These are phyloP conservation scores for Coreius guichenoti DNA, from an alignment of 2,797 vertebrate genomes.

Conservation along the genomic window DNA sequence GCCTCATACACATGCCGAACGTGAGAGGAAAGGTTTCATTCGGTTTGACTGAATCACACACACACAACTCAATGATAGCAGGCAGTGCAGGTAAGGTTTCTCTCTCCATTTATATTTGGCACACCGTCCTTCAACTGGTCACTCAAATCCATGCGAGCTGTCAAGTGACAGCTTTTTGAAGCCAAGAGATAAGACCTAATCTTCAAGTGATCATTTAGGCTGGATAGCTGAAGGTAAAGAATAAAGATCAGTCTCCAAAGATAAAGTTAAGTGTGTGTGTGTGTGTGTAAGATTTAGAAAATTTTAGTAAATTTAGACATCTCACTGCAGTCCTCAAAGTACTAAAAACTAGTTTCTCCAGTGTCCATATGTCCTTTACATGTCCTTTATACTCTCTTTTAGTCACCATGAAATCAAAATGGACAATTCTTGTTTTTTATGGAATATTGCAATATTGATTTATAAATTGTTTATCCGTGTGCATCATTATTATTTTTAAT, in stretches of 20 bases:
- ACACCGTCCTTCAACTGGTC: conserved; percentile 34
- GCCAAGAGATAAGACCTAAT: conserved; percentile 76
- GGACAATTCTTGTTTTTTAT: neutral
- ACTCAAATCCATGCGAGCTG: conserved; percentile 49
- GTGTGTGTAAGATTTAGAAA: too few relatives aligned
- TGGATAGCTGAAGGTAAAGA: conserved; percentile 74
- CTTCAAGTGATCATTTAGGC: conserved; percentile 78
- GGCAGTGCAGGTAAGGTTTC: conserved; percentile 3
- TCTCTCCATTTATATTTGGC: neutral
- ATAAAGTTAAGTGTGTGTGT: conserved; percentile 6
- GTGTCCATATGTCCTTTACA: conserved; percentile 66
- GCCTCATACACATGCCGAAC: conserved; percentile 44
- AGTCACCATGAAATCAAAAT: neutral
- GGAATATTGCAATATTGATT: neutral
- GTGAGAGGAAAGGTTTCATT: conserved; percentile 64
- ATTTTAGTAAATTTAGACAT: conserved; percentile 70
- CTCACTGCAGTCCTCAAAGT: conserved; percentile 54
- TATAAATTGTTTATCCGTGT: neutral
- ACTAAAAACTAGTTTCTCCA: conserved; percentile 2
- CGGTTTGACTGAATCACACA: conserved; percentile 43
- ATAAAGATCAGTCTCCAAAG: conserved; percentile 67
- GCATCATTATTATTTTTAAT: neutral
- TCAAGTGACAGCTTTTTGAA: conserved; percentile 75
- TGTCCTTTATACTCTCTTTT: conserved; percentile 6
- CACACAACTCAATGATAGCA: conserved; percentile 22